Conservation (phyloP, 2,113 vertebrate genomes). For the Sylvia atricapilla region DNA sequence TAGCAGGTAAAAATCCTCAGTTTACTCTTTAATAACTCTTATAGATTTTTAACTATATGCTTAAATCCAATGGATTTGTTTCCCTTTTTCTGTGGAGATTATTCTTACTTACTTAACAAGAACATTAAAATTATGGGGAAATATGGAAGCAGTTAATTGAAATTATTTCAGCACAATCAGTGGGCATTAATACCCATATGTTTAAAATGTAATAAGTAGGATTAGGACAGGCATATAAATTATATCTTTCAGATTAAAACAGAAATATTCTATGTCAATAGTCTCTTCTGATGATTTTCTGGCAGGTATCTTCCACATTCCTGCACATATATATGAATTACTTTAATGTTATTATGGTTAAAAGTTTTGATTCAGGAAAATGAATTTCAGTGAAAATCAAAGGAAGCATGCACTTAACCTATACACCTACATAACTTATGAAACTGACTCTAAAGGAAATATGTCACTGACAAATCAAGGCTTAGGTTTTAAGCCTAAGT, state of each 20-base stretch:
- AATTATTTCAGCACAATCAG: background rate
- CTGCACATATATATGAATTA: background rate
- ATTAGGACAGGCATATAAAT: background rate
- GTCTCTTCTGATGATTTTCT: background rate
- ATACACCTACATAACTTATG: background rate
- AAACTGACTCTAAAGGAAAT: background rate
- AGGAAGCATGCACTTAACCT: background rate
- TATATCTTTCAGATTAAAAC: background rate
- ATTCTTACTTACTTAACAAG: background rate
- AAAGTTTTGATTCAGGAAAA: background rate
- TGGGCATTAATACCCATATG: background rate
- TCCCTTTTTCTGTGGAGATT: background rate
- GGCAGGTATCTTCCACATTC: background rate
- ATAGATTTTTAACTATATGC: background rate
- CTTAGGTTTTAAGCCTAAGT: background rate
- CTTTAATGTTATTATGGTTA: background rate
- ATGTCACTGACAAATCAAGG: background rate
- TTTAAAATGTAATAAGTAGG: background rate
- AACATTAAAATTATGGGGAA: background rate
- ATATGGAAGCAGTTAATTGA: background rate
- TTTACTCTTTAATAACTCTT: background rate
- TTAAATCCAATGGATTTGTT: background rate
- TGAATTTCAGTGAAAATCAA: background rate
- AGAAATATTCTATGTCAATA: background rate
- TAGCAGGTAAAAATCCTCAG: background rate